Percentiles rank a stretch among this genome's conserved stretches.
Conservation (phyloP, 2,888 invertebrate genomes). For the Agriotes lineatus region DNA sequence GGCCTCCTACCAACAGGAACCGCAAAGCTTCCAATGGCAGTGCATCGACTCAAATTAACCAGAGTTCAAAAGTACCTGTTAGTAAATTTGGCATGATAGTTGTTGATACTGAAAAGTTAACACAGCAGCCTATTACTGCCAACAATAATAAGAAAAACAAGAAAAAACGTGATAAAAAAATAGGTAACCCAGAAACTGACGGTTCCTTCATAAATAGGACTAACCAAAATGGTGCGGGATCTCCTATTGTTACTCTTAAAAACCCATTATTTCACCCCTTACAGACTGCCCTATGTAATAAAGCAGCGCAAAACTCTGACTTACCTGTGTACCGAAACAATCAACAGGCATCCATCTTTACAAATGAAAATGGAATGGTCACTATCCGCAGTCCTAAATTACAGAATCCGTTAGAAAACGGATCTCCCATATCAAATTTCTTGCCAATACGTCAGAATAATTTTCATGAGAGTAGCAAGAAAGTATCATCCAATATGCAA, state of each 20-base stretch:
- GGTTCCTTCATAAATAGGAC: constrained; percentile 19
- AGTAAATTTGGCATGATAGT: constrained; percentile 72
- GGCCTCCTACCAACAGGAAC: constrained; percentile 61
- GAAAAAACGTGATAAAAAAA: constrained; percentile 52
- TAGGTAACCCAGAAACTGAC: constrained; percentile 40
- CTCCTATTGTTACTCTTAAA: constrained; percentile 81
- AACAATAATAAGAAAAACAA: constrained; percentile 67
- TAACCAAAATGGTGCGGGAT: constrained; percentile 62
- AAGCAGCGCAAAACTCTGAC: constrained; percentile 60
- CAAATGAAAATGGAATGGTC: constrained; percentile 84
- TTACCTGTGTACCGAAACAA: constrained; percentile 57
- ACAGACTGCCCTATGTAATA: constrained; percentile 65
- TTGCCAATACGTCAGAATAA: constrained; percentile 41
- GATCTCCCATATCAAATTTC: constrained; percentile 52
- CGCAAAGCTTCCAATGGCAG: constrained; percentile 52
- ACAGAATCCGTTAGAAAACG: constrained; percentile 52
- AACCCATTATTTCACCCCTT: constrained; percentile 82
- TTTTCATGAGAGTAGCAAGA: constrained; percentile 41
- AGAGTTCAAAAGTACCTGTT: constrained; percentile 56
- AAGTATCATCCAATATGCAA: constrained; percentile 61
- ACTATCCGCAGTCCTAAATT: constrained; percentile 80
- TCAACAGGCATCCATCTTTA: constrained; percentile 76
- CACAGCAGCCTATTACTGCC: constrained; percentile 60
- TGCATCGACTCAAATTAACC: constrained; percentile 49
- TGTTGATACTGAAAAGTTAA: constrained; percentile 72